Percentiles rank a stretch among this genome's conserved stretches.
Evolutionary conservation across 2,888 invertebrate species (phyloP).

Genomic region (Biston stratarius): DNA sequence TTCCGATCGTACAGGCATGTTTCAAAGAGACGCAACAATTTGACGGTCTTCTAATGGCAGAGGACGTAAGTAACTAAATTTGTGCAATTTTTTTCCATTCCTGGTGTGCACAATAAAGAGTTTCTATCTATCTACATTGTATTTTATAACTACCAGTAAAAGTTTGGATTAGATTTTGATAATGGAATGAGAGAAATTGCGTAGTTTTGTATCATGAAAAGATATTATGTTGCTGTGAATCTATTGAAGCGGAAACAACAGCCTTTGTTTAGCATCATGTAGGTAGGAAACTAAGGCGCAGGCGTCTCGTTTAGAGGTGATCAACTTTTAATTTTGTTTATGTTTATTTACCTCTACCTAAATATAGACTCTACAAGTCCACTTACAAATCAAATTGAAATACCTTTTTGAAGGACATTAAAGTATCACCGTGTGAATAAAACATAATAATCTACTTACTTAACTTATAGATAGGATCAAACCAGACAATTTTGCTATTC

Average conservation of each 20-base stretch:
- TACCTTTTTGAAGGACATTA: not conserved
- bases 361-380: slow-evolving; percentile 32
- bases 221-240: slow-evolving; percentile 10
- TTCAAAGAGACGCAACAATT: too few relatives aligned
- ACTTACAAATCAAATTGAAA: slow-evolving; percentile 3
- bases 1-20: too few relatives aligned
- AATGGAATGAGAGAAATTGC: too few relatives aligned
- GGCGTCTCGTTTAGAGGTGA: slow-evolving; percentile 52
- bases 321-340: slow-evolving; percentile 48
- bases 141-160: too few relatives aligned
- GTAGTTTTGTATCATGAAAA: not conserved
- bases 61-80: too few relatives aligned
- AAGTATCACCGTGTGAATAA: not conserved
- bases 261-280: slow-evolving; percentile 22
- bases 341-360: not conserved
- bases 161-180: too few relatives aligned
- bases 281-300: slow-evolving; percentile 38
- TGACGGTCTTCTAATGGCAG: too few relatives aligned
- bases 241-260: slow-evolving; percentile 32
- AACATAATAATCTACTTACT: not conserved
- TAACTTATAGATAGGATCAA: too few relatives aligned
- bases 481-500: too few relatives aligned
- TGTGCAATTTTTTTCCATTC: too few relatives aligned
- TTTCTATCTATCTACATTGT: too few relatives aligned
- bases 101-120: too few relatives aligned